phyloP scores from a whole-genome alignment of 2,113 vertebrate species.

The Balaenoptera acutorostrata region DNA sequence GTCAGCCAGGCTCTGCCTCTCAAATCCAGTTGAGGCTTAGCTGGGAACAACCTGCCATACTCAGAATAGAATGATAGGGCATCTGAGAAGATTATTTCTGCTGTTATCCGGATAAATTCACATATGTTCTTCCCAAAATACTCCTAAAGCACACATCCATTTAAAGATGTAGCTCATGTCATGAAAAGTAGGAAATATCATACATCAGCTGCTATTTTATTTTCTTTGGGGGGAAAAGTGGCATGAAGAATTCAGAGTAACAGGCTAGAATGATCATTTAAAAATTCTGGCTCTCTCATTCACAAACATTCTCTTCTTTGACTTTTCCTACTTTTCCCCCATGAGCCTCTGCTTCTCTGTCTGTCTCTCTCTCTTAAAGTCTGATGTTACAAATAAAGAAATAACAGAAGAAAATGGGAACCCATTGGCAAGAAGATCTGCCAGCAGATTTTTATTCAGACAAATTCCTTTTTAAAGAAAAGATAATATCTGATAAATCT shows the following conservation, averaged over 20 bases:
- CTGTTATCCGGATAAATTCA: slow-evolving; percentile 21
- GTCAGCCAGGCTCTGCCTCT: not conserved
- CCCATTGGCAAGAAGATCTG: not conserved
- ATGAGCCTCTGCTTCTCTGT: not conserved
- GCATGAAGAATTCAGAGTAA: slow-evolving; percentile 15
- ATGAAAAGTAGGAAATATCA: not conserved
- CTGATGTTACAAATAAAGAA: not conserved
- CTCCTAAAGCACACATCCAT: not conserved
- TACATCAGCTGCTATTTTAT: not conserved
- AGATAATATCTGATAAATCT: not conserved
- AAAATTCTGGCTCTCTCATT: not conserved
- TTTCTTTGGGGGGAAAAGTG: not conserved
- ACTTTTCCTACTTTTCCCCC: not conserved
- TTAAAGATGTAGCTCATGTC: slow-evolving; percentile 5
- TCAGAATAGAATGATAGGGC: not conserved
- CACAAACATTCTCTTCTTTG: not conserved
- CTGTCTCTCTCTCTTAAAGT: not conserved
- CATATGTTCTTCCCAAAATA: not conserved
- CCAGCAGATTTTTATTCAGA: not conserved
- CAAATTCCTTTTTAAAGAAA: not conserved
- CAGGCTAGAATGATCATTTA: not conserved
- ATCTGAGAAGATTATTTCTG: not conserved
- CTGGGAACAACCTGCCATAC: not conserved
- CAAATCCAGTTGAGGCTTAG: not conserved
- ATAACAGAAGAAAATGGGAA: not conserved